Percentiles rank a stretch among this genome's conserved stretches.
Conservation (phyloP, 2,113 vertebrate genomes). For the Ovis canadensis region DNA sequence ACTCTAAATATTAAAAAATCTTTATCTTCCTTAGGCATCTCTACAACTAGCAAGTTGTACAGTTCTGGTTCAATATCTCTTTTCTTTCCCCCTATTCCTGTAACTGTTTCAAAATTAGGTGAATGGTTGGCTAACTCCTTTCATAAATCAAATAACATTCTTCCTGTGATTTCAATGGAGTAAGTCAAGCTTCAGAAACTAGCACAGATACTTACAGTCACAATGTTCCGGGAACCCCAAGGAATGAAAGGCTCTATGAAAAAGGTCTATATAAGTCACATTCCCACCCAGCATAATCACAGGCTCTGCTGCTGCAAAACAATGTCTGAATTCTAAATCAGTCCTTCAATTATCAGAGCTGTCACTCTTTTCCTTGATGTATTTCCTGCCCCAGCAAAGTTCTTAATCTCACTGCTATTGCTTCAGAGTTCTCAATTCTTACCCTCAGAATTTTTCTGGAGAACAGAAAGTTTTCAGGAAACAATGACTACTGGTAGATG, state of each 20-base stretch:
- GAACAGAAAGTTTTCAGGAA: slow-evolving; percentile 29
- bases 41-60: slow-evolving; percentile 54
- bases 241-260: slow-evolving; percentile 58
- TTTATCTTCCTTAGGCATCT: slow-evolving; percentile 61
- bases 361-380: neutral
- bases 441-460: neutral
- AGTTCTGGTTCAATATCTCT: slow-evolving; percentile 62
- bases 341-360: slow-evolving; percentile 49
- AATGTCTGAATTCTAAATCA: slow-evolving; percentile 62
- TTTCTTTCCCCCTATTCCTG: slow-evolving; percentile 61
- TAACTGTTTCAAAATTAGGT: slow-evolving; percentile 69
- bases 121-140: slow-evolving; percentile 71
- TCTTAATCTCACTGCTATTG: neutral
- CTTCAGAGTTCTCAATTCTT: slow-evolving; percentile 14
- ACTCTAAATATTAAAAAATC: slow-evolving; percentile 46
- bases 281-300: slow-evolving; percentile 47
- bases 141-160: slow-evolving; percentile 72
- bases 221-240: neutral
- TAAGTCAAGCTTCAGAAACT: slow-evolving; percentile 68
- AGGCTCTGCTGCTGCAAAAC: slow-evolving; percentile 46
- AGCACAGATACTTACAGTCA: slow-evolving; percentile 43
- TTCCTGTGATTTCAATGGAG: slow-evolving; percentile 61
- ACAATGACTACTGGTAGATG: neutral
- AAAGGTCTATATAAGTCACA: slow-evolving; percentile 56
- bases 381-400: slow-evolving; percentile 43